Base-by-base conservation (phyloP, 2,888 invertebrate genomes). In the Andrena haemorrhoa region DNA sequence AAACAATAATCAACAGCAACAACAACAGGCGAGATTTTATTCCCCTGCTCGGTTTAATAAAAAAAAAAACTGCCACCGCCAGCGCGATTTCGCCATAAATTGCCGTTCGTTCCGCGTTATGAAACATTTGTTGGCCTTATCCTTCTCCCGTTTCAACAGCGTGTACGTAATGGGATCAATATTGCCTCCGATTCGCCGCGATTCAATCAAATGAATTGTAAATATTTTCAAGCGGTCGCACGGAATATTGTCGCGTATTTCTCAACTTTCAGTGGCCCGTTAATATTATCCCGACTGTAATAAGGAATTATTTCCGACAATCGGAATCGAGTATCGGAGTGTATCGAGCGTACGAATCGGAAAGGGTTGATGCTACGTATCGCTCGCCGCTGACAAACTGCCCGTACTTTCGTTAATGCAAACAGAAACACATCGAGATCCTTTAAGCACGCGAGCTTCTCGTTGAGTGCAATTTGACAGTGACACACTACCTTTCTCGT, bases 381-480 rank as follows among this genome's bases (percentile, higher is more conserved):
- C 23, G 31, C 41, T 41, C 5, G n/a, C 47, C 56, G 16, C 2
- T 6, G 26, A 12, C 47, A 10, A n/a, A 23, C 56, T 20, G 63
- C 47, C 64, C 41, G 41, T 4, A 56, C 68, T 65, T 83, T 73
- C 75, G 65, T 66, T 56, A 53, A 77, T 79, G 60, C 41, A 58
- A 64, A 56, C 63, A 35, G 29, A 23, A 5, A 26, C 64, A 10
- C 68, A 16, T 23, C 53, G 60, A 61, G 47, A 75, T 82, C 70
- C 77, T 56, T 64, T 81, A 75, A 65, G 33, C 16, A 56, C 61
- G 68, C 35, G 58, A 60, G 47, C 60, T 49, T 66, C 53, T 61
- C 49, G 68, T 66, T 73, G 76, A 85, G 76, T 77, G 72, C 61
- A 31, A 41, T 64, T 29, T 51, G 86, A 86, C 86, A 86, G 79